These are phyloP conservation scores for Sarcophilus harrisii DNA, from an alignment of 2,797 vertebrate species.

Conservation along the genomic window DNA sequence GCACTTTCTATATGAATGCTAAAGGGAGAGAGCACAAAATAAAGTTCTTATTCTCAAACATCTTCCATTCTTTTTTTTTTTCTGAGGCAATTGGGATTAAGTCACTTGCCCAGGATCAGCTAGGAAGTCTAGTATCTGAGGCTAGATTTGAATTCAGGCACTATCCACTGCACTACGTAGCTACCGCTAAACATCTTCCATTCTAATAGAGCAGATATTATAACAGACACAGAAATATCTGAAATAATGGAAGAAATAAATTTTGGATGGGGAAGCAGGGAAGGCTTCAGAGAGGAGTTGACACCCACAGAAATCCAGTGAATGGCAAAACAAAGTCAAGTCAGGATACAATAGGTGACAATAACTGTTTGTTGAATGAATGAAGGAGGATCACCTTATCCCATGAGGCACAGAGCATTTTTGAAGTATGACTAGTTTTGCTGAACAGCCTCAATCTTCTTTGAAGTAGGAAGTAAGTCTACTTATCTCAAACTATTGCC, in stretches of 20 bases:
- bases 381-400: not conserved
- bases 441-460: not conserved
- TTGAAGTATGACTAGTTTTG: not conserved
- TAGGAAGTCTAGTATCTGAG: no score
- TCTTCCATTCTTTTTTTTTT: no score
- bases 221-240: not conserved
- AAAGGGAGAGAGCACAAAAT: not conserved
- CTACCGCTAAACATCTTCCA: not conserved
- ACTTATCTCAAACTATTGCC: not conserved
- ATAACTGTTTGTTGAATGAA: not conserved
- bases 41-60: not conserved
- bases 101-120: no score
- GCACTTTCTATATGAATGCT: not conserved
- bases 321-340: not conserved
- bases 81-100: no score
- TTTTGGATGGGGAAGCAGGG: not conserved
- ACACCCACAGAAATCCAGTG: not conserved
- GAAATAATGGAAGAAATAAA: not conserved
- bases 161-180: no score
- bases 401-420: not conserved
- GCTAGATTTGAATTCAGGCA: no score
- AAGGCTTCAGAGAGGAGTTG: not conserved
- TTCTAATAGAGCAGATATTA: not conserved
- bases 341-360: not conserved
- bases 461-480: not conserved